Conservation (phyloP, 2,888 invertebrate genomes). For the Formica aserva region DNA sequence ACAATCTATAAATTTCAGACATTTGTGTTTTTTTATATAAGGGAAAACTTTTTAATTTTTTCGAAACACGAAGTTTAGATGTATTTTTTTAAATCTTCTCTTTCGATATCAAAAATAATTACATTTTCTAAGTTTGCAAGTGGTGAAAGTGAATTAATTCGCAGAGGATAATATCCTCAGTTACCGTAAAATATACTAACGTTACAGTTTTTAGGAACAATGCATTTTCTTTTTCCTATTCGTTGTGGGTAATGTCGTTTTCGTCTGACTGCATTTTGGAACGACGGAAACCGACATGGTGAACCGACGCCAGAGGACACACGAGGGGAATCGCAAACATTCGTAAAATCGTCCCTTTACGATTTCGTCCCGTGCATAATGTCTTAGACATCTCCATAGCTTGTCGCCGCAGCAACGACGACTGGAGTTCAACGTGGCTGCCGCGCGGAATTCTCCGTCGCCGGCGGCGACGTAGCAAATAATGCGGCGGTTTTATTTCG, state of each 20-base stretch:
- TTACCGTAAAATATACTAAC: neutral
- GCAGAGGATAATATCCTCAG: neutral
- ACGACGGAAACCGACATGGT: slow-evolving; percentile 38
- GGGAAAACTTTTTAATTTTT: neutral
- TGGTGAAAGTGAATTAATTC: neutral
- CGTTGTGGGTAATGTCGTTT: neutral
- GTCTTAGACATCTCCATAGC: slow-evolving; percentile 83
- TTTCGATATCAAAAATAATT: neutral
- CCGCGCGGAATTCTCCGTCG: neutral
- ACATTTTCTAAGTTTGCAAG: no score
- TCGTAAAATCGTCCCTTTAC: slow-evolving; percentile 81
- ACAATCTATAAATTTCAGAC: neutral
- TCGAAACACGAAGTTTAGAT: neutral
- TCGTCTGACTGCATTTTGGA: neutral
- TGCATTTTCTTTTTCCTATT: neutral
- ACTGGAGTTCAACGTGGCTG: slow-evolving; percentile 30
- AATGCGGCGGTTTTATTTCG: slow-evolving; percentile 36
- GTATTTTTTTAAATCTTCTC: neutral
- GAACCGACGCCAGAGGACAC: slow-evolving; percentile 29
- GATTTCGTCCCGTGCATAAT: slow-evolving; percentile 79
- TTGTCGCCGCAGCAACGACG: slow-evolving; percentile 57
- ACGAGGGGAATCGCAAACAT: slow-evolving; percentile 64
- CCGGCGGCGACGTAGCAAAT: slow-evolving; percentile 36
- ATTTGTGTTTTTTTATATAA: neutral
- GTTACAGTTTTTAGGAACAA: neutral